Conservation (phyloP, 2,113 vertebrate genomes). For the Leucopsar rothschildi region DNA sequence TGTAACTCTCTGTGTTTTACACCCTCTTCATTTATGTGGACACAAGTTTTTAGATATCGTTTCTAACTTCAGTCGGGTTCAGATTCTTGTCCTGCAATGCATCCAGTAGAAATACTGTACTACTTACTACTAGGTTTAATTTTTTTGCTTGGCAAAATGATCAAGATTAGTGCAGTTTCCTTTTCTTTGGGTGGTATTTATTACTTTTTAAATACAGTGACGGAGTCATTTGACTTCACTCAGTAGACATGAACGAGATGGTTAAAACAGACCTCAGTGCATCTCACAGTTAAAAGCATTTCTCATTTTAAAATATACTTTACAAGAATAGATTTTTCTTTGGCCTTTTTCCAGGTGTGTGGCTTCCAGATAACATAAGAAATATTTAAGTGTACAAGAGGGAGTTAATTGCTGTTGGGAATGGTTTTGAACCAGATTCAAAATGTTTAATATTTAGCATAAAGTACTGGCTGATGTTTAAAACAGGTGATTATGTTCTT, state of each 20-base stretch:
- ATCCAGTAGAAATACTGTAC: background rate
- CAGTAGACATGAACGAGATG: background rate
- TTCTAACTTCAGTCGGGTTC: background rate
- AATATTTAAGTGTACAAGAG: background rate
- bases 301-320: background rate
- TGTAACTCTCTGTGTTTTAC: rapidly evolving
- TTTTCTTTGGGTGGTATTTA: background rate
- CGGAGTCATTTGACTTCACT: background rate
- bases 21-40: background rate
- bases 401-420: background rate
- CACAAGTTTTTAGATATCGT: background rate
- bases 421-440: constrained; percentile 1
- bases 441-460: constrained; percentile 11
- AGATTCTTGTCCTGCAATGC: background rate
- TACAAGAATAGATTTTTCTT: background rate
- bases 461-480: background rate
- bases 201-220: background rate
- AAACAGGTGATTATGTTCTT: constrained; percentile 12
- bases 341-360: background rate
- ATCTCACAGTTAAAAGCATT: background rate
- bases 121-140: background rate
- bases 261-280: background rate
- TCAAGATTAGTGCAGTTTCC: background rate
- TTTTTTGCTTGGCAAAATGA: background rate
- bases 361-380: background rate